phyloP scores from a whole-genome alignment of 64 coral and sea anemone genomes.

The Porites australiensis region DNA sequence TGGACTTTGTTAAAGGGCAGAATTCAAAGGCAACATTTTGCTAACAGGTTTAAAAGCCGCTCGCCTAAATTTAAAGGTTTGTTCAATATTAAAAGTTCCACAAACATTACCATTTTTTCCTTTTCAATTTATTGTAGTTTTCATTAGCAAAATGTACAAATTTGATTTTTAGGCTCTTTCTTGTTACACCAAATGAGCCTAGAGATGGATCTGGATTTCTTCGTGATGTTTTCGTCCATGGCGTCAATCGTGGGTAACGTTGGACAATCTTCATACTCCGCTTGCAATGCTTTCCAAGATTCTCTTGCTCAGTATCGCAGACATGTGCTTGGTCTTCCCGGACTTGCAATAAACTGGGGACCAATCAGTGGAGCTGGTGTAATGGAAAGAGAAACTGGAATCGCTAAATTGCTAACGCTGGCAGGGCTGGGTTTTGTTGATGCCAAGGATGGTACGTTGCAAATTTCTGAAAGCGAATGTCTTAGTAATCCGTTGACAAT shows the following conservation, averaged over 20 bases:
- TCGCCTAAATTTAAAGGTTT: too few relatives aligned
- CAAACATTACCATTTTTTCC: too few relatives aligned
- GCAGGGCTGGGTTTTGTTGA: slow-evolving; percentile 44
- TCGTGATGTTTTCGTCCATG: slow-evolving; percentile 80
- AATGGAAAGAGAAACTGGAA: slow-evolving; percentile 32
- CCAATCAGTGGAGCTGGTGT: slow-evolving; percentile 82
- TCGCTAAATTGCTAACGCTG: slow-evolving; percentile 32
- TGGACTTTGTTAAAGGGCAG: too few relatives aligned
- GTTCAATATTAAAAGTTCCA: too few relatives aligned
- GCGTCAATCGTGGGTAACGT: slow-evolving; percentile 61
- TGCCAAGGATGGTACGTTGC: slow-evolving; percentile 48
- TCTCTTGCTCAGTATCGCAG: slow-evolving; percentile 70
- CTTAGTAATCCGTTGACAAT: too few relatives aligned
- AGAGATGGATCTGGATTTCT: slow-evolving; percentile 82
- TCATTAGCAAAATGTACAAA: too few relatives aligned
- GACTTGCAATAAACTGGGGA: slow-evolving; percentile 79
- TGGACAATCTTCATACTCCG: slow-evolving; percentile 62
- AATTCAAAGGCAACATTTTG: too few relatives aligned
- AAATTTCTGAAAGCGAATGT: background rate
- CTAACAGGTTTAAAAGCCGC: too few relatives aligned
- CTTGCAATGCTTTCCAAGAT: slow-evolving; percentile 80
- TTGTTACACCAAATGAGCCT: slow-evolving; percentile 74
- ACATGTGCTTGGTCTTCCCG: slow-evolving; percentile 71
- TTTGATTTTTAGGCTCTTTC: slow-evolving; percentile 35
- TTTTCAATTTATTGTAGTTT: too few relatives aligned